These are phyloP conservation scores for Athripsodes cinereus DNA, from an alignment of 2,888 invertebrate species.

Conservation along the genomic window DNA sequence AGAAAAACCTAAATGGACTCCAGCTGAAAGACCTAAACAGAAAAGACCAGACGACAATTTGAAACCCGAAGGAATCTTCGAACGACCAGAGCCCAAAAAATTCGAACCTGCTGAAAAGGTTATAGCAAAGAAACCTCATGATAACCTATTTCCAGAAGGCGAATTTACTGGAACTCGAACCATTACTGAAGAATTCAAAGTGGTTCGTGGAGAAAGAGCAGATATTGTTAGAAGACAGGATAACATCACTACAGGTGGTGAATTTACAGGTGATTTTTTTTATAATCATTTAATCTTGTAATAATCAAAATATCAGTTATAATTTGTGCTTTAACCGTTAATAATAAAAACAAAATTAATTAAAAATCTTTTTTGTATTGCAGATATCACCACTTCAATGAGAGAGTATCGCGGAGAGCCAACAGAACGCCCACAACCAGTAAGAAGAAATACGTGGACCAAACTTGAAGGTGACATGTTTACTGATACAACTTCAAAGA, in stretches of 20 bases:
- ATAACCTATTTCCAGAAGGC: conserved; percentile 52
- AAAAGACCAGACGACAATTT: conserved; percentile 49
- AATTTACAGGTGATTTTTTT: conserved; percentile 53
- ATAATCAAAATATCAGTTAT: not conserved
- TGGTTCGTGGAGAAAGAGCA: conserved; percentile 54
- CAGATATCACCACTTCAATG: conserved; percentile 65
- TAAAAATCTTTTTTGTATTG: too few relatives aligned
- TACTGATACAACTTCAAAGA: conserved; percentile 61
- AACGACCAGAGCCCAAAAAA: conserved; percentile 31
- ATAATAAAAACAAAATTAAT: too few relatives aligned
- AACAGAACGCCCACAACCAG: conserved; percentile 56
- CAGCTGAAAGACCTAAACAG: conserved; percentile 35
- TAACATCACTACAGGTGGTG: conserved; percentile 59
- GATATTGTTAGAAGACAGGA: conserved; percentile 59
- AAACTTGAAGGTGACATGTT: conserved; percentile 70
- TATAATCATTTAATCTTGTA: not conserved
- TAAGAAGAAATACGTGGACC: conserved; percentile 70
- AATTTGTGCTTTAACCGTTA: not conserved
- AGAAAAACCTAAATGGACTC: conserved; percentile 37
- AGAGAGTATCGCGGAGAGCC: conserved; percentile 64
- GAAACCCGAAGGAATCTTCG: conserved; percentile 49
- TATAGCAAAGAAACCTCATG: conserved; percentile 34
- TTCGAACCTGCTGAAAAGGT: conserved; percentile 35
- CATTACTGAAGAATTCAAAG: conserved; percentile 44
- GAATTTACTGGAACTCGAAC: conserved; percentile 28